Conservation (phyloP, 2,888 invertebrate genomes). For the Coremacera marginata region DNA sequence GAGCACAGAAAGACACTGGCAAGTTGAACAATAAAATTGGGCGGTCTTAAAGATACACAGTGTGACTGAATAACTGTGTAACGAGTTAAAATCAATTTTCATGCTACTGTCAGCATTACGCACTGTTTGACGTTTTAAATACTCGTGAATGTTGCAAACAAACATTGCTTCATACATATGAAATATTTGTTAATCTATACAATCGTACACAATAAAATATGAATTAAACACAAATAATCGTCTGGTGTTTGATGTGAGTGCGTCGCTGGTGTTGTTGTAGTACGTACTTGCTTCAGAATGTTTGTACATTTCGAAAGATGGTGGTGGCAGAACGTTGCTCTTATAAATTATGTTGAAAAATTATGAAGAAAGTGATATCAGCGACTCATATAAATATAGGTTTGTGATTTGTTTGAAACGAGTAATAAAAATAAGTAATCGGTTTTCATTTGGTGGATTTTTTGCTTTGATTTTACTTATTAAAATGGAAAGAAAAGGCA, state of each 20-base stretch:
- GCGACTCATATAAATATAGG: background rate
- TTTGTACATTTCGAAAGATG: background rate
- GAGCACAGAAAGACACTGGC: background rate
- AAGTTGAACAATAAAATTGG: background rate
- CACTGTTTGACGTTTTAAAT: background rate
- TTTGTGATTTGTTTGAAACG: background rate
- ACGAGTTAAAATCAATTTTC: slow-evolving; percentile 33
- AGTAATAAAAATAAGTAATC: background rate
- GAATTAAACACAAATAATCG: slow-evolving; percentile 39
- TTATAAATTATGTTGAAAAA: slow-evolving; percentile 21
- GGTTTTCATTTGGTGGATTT: background rate
- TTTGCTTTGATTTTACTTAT: background rate
- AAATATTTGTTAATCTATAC: slow-evolving; percentile 29
- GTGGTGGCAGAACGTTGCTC: background rate
- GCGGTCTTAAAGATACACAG: background rate
- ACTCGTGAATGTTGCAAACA: background rate
- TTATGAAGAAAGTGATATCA: slow-evolving; percentile 29
- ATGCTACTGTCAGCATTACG: background rate
- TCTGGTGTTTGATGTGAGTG: background rate
- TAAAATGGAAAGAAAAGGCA: too few relatives aligned
- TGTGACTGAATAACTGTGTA: background rate
- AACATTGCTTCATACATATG: background rate
- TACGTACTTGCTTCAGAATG: background rate
- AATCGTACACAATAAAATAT: slow-evolving; percentile 34
- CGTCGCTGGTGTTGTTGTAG: background rate